These are phyloP conservation scores for Drosophila mimica DNA, from an alignment of 2,888 invertebrate species.

Conservation along the genomic window DNA sequence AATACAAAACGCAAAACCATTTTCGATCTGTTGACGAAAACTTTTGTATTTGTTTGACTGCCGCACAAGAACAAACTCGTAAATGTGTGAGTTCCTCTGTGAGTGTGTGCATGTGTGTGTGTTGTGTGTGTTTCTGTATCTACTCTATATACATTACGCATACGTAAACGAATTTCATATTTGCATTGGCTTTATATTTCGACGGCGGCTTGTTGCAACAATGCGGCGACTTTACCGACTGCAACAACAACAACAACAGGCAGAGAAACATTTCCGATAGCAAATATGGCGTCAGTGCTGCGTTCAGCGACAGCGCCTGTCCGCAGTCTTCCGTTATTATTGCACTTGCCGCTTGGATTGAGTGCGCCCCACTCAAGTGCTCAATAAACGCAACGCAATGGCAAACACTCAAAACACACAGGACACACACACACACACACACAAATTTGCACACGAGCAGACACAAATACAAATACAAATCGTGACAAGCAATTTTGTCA, in stretches of 20 bases:
- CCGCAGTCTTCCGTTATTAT: slow-evolving; percentile 43
- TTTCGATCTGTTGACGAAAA: slow-evolving; percentile 53
- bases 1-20: slow-evolving; percentile 46
- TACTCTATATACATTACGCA: slow-evolving; percentile 45
- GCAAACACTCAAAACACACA: slow-evolving; percentile 37
- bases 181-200: slow-evolving; percentile 74
- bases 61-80: slow-evolving; percentile 19
- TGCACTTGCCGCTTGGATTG: slow-evolving; percentile 59
- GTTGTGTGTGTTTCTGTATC: slow-evolving; percentile 20
- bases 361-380: slow-evolving; percentile 69
- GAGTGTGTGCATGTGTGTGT: slow-evolving; percentile 1
- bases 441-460: background rate
- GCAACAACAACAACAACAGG: slow-evolving; percentile 25
- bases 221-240: slow-evolving; percentile 14
- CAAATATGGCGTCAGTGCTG: slow-evolving; percentile 61
- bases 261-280: slow-evolving; percentile 57
- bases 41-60: slow-evolving; percentile 52
- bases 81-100: background rate
- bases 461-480: slow-evolving; percentile 46
- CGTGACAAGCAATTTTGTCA: slow-evolving; percentile 59
- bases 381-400: slow-evolving; percentile 71
- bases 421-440: slow-evolving; percentile 3
- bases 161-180: slow-evolving; percentile 56
- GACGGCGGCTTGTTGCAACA: slow-evolving; percentile 47
- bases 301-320: slow-evolving; percentile 24